These are phyloP conservation scores for Bombus waltoni DNA, from an alignment of 1,140 invertebrate genomes.

Conservation along the genomic window DNA sequence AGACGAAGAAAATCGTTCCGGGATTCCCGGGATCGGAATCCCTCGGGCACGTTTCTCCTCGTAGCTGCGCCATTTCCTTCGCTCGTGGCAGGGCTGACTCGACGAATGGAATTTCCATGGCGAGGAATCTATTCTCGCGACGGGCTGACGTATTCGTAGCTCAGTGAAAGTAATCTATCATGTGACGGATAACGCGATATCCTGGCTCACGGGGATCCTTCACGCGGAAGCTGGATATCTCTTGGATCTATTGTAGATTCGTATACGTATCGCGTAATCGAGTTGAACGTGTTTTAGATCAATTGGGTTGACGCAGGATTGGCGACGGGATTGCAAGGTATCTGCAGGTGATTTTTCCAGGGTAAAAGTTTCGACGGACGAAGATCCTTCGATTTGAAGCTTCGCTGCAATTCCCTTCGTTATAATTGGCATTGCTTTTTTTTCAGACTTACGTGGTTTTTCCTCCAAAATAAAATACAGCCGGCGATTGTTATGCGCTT, in stretches of 20 bases:
- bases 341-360: background rate
- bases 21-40: conserved; percentile 7
- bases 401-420: too few species aligned
- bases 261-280: background rate
- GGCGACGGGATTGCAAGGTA: background rate
- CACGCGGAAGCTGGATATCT: background rate
- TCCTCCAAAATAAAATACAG: too few species aligned
- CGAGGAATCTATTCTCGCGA: conserved; percentile 57
- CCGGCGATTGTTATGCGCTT: too few species aligned
- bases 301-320: background rate
- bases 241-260: conserved; percentile 1
- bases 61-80: conserved; percentile 17
- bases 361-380: too few species aligned
- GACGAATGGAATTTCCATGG: conserved; percentile 59
- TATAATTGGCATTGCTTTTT: too few species aligned
- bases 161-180: conserved; percentile 67
- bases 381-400: too few species aligned
- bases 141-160: conserved; percentile 56
- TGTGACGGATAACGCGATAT: conserved; percentile 49
- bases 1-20: background rate
- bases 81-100: background rate
- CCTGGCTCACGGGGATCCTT: conserved; percentile 16
- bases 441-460: too few species aligned
- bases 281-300: background rate
- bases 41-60: conserved; percentile 25